Percentiles rank a stretch among this genome's conserved stretches.
Evolutionary conservation across 2,113 vertebrate species (phyloP).

Genomic region (Cryptomyrus ogoouensis): DNA sequence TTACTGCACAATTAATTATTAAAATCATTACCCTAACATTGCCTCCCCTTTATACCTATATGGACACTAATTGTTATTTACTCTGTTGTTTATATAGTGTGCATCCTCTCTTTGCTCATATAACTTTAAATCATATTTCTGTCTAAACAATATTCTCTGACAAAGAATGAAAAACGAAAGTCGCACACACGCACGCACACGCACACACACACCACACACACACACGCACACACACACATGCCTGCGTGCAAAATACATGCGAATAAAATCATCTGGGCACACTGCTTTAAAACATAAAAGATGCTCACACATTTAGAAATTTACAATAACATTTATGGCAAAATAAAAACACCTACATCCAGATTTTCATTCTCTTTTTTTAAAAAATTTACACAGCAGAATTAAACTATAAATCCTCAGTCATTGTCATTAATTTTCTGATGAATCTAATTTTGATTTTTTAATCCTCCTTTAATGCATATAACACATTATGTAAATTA

Average conservation of each 20-base stretch:
- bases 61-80: neutral
- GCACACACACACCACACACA: neutral
- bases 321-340: neutral
- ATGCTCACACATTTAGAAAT: neutral
- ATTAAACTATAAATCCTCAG: neutral
- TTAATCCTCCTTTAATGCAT: neutral
- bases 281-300: neutral
- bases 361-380: neutral
- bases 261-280: neutral
- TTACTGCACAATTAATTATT: slow-evolving; percentile 5
- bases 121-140: slow-evolving; percentile 9
- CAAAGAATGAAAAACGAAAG: neutral
- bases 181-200: neutral
- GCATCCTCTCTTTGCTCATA: neutral
- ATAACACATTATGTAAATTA: neutral
- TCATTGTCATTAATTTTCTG: neutral
- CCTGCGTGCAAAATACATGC: neutral
- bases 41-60: slow-evolving; percentile 6
- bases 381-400: neutral
- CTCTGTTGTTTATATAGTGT: neutral
- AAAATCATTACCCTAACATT: slow-evolving; percentile 3
- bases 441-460: neutral
- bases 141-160: neutral
- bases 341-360: neutral
- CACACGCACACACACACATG: neutral